Conservation (phyloP, 1,140 invertebrate genomes). For the Panagrolaimus sp. region DNA sequence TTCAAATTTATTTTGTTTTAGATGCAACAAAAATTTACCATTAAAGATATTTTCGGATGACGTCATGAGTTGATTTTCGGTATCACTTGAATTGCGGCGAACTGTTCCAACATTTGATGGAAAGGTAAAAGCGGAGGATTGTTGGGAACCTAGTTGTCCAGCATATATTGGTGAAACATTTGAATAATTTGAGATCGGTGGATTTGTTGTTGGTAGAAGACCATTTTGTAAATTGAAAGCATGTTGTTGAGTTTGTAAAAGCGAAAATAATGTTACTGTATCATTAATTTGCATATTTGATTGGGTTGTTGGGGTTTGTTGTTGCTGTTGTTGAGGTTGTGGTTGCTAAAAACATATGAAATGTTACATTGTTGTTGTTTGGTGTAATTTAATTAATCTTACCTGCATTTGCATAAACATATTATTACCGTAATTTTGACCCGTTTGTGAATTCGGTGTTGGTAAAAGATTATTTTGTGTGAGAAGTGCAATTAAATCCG, state of each 20-base stretch:
- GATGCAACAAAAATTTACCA: conserved; percentile 7
- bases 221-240: conserved; percentile 16
- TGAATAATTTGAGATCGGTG: conserved; percentile 14
- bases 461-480: conserved; percentile 20
- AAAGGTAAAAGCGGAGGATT: not conserved
- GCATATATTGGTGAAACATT: conserved; percentile 11
- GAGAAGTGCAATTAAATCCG: conserved; percentile 5
- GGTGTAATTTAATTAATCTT: too few relatives aligned
- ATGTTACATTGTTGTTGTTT: not conserved
- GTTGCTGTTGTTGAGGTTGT: conserved; percentile 3
- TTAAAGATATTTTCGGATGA: conserved; percentile 9
- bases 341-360: not conserved
- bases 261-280: conserved; percentile 1
- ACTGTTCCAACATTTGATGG: not conserved
- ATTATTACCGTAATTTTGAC: conserved; percentile 9
- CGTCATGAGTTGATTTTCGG: conserved; percentile 17
- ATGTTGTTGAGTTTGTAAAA: conserved; percentile 12
- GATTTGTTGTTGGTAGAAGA: not conserved
- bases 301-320: conserved; percentile 8
- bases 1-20: not conserved
- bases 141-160: not conserved
- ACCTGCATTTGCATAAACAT: conserved; percentile 21
- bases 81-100: conserved; percentile 9
- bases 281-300: not conserved
- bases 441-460: not conserved